Conservation (phyloP, 2,797 vertebrate genomes). For the Parotocinclus haroldoi region DNA sequence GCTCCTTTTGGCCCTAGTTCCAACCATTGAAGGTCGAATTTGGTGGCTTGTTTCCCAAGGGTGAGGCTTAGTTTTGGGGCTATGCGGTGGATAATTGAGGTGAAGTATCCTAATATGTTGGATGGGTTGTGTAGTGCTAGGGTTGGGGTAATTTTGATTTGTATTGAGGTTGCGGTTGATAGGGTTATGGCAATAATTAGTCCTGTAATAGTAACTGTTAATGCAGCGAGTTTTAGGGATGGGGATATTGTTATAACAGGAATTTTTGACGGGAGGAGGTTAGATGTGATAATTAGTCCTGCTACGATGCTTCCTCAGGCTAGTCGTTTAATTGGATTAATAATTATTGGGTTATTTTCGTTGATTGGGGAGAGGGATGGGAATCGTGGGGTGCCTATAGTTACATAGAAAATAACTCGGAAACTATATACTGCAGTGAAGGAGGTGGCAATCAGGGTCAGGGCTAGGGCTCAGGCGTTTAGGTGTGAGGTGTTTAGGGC, state of each 20-base stretch:
- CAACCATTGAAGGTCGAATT: conserved; percentile 41
- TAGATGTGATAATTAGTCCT: not conserved
- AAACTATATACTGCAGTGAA: conserved; percentile 53
- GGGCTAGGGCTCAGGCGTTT: conserved; percentile 41
- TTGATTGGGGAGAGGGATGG: not conserved
- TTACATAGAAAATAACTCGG: not conserved
- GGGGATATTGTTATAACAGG: conserved; percentile 2
- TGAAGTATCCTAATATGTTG: conserved; percentile 37
- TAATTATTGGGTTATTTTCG: conserved; percentile 22
- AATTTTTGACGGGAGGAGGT: not conserved
- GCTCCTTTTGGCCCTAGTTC: conserved; percentile 36
- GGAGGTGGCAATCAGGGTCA: conserved; percentile 34
- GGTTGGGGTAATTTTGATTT: accelerated
- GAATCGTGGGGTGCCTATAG: conserved; percentile 31
- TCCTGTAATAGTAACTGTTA: accelerated
- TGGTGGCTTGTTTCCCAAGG: not conserved
- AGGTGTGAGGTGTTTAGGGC: conserved; percentile 27
- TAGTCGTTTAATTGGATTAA: conserved; percentile 42
- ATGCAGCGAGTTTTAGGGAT: not conserved
- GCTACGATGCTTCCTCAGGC: conserved; percentile 47
- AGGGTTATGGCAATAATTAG: conserved; percentile 14
- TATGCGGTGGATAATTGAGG: accelerated
- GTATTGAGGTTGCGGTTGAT: not conserved
- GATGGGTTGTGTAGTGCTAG: not conserved
- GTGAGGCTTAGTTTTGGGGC: accelerated